Conservation (phyloP, 2,888 invertebrate species). For the Cheiracanthium punctorium region DNA sequence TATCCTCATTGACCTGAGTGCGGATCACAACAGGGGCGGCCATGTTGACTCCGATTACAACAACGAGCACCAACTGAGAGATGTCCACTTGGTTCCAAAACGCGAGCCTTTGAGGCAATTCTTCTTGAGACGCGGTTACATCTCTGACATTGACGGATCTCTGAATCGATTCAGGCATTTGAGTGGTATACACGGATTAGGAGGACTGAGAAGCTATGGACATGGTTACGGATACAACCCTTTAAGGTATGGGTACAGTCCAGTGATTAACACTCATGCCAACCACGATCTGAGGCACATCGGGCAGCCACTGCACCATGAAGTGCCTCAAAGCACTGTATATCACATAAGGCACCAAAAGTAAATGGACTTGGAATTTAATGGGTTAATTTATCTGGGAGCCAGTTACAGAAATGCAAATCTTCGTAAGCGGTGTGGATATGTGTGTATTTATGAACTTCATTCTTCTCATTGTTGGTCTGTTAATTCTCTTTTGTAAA, state of each 20-base stretch:
- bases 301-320: neutral
- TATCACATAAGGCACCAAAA: neutral
- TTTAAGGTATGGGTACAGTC: slow-evolving; percentile 9
- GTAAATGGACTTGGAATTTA: no score
- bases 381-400: neutral
- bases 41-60: slow-evolving; percentile 23
- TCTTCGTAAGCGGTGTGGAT: neutral
- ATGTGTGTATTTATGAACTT: neutral
- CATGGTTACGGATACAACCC: slow-evolving; percentile 32
- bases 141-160: slow-evolving; percentile 17
- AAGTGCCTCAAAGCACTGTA: neutral
- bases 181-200: slow-evolving; percentile 35
- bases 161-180: slow-evolving; percentile 18
- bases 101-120: neutral
- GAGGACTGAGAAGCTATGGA: slow-evolving; percentile 33
- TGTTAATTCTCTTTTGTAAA: neutral
- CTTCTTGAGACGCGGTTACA: slow-evolving; percentile 19
- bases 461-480: neutral
- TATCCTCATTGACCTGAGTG: slow-evolving; percentile 12
- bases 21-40: slow-evolving; percentile 16
- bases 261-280: neutral
- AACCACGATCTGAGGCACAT: neutral
- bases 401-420: neutral
- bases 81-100: neutral
- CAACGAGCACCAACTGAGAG: neutral